Evolutionary conservation across 2,888 invertebrate genomes (phyloP).

Genomic region (Dolomedes plantarius): DNA sequence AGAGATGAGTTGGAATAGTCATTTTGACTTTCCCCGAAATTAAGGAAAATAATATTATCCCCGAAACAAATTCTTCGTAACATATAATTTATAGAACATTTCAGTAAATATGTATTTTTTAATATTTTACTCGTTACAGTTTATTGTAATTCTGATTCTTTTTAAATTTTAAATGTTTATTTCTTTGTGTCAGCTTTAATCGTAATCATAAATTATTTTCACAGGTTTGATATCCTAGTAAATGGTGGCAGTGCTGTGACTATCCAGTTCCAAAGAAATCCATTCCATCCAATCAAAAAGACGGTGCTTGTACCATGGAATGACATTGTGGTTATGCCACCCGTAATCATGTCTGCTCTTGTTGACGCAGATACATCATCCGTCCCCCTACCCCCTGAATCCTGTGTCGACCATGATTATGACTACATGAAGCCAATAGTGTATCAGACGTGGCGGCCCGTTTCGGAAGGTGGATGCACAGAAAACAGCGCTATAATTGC

Average conservation of each 20-base stretch:
- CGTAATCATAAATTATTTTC: too few relatives aligned
- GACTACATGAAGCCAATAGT: constrained; percentile 95
- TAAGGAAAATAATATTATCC: too few relatives aligned
- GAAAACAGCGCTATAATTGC: constrained; percentile 87
- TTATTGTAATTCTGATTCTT: too few relatives aligned
- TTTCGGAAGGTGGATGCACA: constrained; percentile 94
- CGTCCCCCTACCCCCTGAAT: constrained; percentile 81
- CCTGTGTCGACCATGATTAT: constrained; percentile 91
- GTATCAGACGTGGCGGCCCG: constrained; percentile 94
- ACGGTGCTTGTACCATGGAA: constrained; percentile 98
- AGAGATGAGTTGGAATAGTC: too few relatives aligned
- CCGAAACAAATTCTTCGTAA: too few relatives aligned
- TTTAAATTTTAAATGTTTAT: too few relatives aligned
- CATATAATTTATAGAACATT: too few relatives aligned
- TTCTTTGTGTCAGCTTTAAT: too few relatives aligned
- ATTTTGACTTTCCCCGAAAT: too few relatives aligned
- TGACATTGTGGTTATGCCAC: constrained; percentile 93
- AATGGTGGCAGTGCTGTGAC: constrained; percentile 99
- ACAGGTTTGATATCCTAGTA: constrained; percentile 93
- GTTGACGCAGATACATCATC: constrained; percentile 78
- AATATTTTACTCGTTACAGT: too few relatives aligned
- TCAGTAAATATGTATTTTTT: too few relatives aligned
- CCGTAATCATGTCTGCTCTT: constrained; percentile 83
- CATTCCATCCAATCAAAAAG: constrained; percentile 90
- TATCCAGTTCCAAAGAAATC: constrained; percentile 93